These are phyloP conservation scores for Drosophila suzukii DNA, from an alignment of 1,140 invertebrate species.

Conservation along the genomic window DNA sequence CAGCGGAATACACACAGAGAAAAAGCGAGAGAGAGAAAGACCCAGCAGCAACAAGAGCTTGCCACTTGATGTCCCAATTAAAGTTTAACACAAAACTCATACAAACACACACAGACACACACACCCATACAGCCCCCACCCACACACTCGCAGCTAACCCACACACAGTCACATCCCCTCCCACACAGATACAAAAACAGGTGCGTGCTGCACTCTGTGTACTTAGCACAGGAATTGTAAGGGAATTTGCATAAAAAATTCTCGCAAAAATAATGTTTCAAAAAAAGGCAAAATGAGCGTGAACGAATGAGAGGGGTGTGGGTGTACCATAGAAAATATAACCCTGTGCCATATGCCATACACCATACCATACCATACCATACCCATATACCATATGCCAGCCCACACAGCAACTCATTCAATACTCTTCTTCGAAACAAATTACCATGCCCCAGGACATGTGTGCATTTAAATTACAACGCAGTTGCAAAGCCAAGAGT, in stretches of 20 bases:
- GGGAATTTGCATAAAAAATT: conserved; percentile 74
- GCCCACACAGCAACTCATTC: conserved; percentile 11
- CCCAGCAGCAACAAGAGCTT: conserved; percentile 48
- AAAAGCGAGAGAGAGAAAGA: conserved; percentile 1
- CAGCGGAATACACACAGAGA: conserved; percentile 10
- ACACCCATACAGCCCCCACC: conserved; percentile 13
- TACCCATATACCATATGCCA: conserved; percentile 2
- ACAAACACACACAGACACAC: conserved; percentile 15
- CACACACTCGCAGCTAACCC: conserved; percentile 6
- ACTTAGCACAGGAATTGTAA: conserved; percentile 75
- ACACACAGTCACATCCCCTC: neutral
- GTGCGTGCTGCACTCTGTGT: conserved; percentile 62
- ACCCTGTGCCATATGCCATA: conserved; percentile 24
- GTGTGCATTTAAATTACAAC: conserved; percentile 32
- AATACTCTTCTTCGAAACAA: conserved; percentile 29
- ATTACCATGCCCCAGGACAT: conserved; percentile 37
- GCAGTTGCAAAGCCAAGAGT: conserved; percentile 33
- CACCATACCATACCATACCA: too few species aligned
- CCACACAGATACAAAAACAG: conserved; percentile 37
- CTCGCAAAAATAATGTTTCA: conserved; percentile 48
- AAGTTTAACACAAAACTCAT: conserved; percentile 66
- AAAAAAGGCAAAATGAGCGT: conserved; percentile 28
- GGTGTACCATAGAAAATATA: conserved; percentile 17
- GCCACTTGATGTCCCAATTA: conserved; percentile 80
- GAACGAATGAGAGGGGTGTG: conserved; percentile 11